phyloP scores from a whole-genome alignment of 2,888 invertebrate genomes.

The Lasioglossum oenotherae region DNA sequence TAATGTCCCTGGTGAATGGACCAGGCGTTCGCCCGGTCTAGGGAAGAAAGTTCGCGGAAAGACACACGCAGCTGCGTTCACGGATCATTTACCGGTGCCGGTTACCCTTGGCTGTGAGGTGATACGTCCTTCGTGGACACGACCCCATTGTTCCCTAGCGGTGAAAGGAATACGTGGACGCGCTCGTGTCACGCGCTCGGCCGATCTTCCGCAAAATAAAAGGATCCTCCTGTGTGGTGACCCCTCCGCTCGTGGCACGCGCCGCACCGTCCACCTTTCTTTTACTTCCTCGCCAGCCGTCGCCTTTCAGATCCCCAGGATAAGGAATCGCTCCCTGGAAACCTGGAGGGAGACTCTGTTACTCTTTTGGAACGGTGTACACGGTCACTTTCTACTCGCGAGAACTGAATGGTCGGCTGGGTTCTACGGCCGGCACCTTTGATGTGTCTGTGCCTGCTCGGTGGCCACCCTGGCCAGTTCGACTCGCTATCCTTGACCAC shows the following conservation, averaged over 20 bases:
- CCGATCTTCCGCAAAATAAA: slow-evolving; percentile 61
- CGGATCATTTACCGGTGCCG: slow-evolving; percentile 72
- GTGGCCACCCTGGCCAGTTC: slow-evolving; percentile 2
- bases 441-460: slow-evolving; percentile 33
- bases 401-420: slow-evolving; percentile 19
- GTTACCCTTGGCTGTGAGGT: slow-evolving; percentile 58
- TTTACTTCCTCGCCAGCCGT: slow-evolving; percentile 46
- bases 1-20: not conserved
- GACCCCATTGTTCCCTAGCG: slow-evolving; percentile 50
- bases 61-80: slow-evolving; percentile 74
- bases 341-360: not conserved
- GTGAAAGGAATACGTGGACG: slow-evolving; percentile 66
- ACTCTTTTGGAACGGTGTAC: slow-evolving; percentile 43
- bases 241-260: slow-evolving; percentile 62
- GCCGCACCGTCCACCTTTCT: slow-evolving; percentile 60
- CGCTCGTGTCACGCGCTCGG: slow-evolving; percentile 46
- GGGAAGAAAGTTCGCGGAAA: slow-evolving; percentile 47
- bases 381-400: slow-evolving; percentile 25
- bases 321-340: slow-evolving; percentile 52
- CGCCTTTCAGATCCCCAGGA: slow-evolving; percentile 58
- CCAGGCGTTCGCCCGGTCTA: not conserved
- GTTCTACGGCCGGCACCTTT: slow-evolving; percentile 32
- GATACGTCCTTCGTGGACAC: slow-evolving; percentile 57
- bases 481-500: slow-evolving; percentile 1
- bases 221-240: slow-evolving; percentile 54